Evolutionary conservation across 2,888 invertebrate genomes (phyloP), one percentile per base, ranked within the genome.

Genomic region (Coenonympha arcania): DNA sequence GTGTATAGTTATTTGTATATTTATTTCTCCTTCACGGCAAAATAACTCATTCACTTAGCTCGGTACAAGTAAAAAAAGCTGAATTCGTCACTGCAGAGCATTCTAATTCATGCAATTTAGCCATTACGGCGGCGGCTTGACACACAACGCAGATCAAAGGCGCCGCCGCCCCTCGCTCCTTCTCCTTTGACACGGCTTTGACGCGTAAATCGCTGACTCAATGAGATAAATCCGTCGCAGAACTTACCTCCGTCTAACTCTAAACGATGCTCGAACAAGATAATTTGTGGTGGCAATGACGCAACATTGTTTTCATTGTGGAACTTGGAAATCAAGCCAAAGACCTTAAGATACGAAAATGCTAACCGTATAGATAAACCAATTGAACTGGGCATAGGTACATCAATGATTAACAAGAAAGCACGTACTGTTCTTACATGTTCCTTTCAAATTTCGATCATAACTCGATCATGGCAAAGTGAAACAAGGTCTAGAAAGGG

Each of bases 191-290:
- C 43, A 44, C 37, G n/a, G n/a, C 46, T 34, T 37, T 58, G 57
- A 57, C 59, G 49, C 45, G 39, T 42, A 58, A 55, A 58, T 56
- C 50, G 54, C 45, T 39, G 48, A 43, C 39, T 51, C 53, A 56
- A 60, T 50, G 57, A 46, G 58, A 57, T 50, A 48, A 54, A 56
- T 60, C 58, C 58, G 60, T 50, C 49, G 34, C 44, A 48, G 28
- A 37, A 37, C 19, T 13, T n/a, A n/a, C 24, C 39, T n/a, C 43
- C 33, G 41, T 54, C 33, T 28, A 44, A 49, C 45, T 41, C n/a
- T 36, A 36, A 51, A 31, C 46, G 37, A 22, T 19, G 30, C 48
- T 34, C 41, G 24, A 42, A 43, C 30, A 19, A 20, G 42, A 43
- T 43, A 22, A 43, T 43, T n/a, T 22, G 11, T 20, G 5, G 20